Percentiles rank a stretch among this genome's conserved stretches.
Conservation (phyloP, 2,113 vertebrate species). For the Sardina pilchardus region DNA sequence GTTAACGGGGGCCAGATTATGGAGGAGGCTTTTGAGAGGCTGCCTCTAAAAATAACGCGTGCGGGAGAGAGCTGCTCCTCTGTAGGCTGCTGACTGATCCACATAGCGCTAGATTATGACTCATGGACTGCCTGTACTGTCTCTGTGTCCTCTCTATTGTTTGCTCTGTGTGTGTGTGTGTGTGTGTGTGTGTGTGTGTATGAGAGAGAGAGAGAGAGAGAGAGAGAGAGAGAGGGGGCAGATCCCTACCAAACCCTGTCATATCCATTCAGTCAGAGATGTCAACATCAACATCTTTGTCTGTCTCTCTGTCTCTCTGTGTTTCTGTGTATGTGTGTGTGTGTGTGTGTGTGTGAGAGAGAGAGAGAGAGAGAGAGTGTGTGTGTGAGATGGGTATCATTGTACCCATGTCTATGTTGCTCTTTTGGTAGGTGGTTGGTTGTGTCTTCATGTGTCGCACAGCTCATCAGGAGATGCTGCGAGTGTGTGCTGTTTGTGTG, state of each 20-base stretch:
- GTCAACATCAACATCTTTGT: neutral
- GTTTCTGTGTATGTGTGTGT: too few species aligned
- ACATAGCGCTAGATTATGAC: neutral
- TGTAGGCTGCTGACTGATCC: neutral
- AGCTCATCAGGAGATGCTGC: neutral
- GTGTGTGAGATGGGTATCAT: neutral
- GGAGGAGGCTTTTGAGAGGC: neutral
- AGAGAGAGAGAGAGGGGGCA: neutral
- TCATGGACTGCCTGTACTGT: neutral
- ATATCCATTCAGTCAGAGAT: neutral
- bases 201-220: neutral
- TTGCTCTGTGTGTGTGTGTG: neutral
- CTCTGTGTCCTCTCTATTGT: neutral
- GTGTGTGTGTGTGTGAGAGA: too few species aligned
- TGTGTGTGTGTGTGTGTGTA: neutral
- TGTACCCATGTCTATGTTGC: too few species aligned
- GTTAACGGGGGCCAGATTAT: neutral
- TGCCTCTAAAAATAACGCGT: neutral
- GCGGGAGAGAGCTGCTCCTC: neutral
- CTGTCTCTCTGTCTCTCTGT: neutral
- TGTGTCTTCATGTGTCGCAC: neutral
- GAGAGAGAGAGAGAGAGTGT: too few species aligned
- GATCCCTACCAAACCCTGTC: neutral
- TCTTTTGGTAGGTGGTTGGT: too few species aligned
- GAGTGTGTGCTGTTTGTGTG: neutral